phyloP scores from a whole-genome alignment of 2,888 invertebrate genomes.

The Caenorhabditis sulstoni region DNA sequence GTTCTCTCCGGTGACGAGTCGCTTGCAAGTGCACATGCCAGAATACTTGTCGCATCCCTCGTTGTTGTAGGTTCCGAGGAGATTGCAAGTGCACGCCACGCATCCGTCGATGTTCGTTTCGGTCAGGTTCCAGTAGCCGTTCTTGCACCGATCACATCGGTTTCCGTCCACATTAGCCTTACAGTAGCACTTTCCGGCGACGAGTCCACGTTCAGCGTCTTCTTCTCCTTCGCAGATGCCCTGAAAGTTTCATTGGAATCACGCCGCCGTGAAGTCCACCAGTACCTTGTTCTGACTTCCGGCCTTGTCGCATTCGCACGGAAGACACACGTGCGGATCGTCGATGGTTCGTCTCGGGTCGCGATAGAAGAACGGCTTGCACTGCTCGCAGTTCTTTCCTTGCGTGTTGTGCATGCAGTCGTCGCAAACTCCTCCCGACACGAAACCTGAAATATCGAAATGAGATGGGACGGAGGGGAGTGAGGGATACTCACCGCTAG shows the following conservation, averaged over 20 bases:
- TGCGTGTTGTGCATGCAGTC: conserved; percentile 96
- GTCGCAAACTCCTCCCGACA: conserved; percentile 97
- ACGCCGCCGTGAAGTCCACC: no score
- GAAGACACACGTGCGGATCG: conserved; percentile 92
- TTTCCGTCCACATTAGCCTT: conserved; percentile 87
- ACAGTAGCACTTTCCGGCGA: conserved; percentile 95
- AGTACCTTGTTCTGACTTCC: conserved; percentile 92
- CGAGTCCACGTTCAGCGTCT: conserved; percentile 87
- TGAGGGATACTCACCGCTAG: conserved; percentile 88
- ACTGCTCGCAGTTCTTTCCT: conserved; percentile 96
- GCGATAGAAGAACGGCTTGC: conserved; percentile 93
- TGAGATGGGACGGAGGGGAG: no score
- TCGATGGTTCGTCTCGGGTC: conserved; percentile 90
- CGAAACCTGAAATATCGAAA: conserved; percentile 77
- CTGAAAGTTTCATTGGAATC: no score
- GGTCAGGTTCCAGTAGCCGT: conserved; percentile 89
- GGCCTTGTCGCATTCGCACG: conserved; percentile 91
- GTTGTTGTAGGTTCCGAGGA: conserved; percentile 80
- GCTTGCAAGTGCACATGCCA: conserved; percentile 96
- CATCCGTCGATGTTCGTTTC: conserved; percentile 77
- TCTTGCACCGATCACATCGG: conserved; percentile 93
- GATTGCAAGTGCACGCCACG: conserved; percentile 89
- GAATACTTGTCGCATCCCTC: conserved; percentile 91
- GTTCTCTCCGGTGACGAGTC: conserved; percentile 93
- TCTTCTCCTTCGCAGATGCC: conserved; percentile 95